Evolutionary conservation across 2,888 invertebrate species (phyloP), one percentile per base, ranked within the genome.

Genomic region (Drosophila cognata): DNA sequence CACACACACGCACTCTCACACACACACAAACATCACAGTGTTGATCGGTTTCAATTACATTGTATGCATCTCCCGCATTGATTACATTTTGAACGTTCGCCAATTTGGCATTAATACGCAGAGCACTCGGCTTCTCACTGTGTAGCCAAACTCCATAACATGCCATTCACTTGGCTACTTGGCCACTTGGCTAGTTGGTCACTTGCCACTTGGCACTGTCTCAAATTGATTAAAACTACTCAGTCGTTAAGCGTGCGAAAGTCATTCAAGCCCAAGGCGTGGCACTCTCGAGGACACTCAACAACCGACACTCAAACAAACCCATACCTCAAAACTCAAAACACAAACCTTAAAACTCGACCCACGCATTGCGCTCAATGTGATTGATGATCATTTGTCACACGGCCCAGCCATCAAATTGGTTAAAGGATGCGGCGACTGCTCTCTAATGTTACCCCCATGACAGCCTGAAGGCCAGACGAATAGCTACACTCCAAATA

Each of bases 321-420:
- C 46, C 16, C 16, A 46, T 46, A 25, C 46, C 35, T 28, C 38
- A 48, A 16, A 63, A 36, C 21, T 53, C 18, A 53, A 58, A 33
- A 56, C 38, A 56, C 38, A 28, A n/a, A 29, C 13, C 28, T 18
- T 36, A 52, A 46, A 75, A 21, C 64, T 65, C 85, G 43, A 71
- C 77, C 81, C 76, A 79, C 77, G 85, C 77, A 70, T 52, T 73
- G 57, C 29, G 46, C 73, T 62, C 69, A 64, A 62, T 79, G 74
- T 87, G 90, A 88, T 88, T 90, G 90, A 90, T 88, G 90, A 88
- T 82, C 82, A 71, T 89, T 90, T 89, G 88, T 90, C 89, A 89
- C 79, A 82, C 71, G 75, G 81, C 66, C 66, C 57, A 71, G 56
- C 67, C 77, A 85, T 85, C 88, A 80, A 76, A 89, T 89, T 80